Base-by-base conservation (phyloP, 2,113 vertebrate genomes). In the Plectropomus leopardus region DNA sequence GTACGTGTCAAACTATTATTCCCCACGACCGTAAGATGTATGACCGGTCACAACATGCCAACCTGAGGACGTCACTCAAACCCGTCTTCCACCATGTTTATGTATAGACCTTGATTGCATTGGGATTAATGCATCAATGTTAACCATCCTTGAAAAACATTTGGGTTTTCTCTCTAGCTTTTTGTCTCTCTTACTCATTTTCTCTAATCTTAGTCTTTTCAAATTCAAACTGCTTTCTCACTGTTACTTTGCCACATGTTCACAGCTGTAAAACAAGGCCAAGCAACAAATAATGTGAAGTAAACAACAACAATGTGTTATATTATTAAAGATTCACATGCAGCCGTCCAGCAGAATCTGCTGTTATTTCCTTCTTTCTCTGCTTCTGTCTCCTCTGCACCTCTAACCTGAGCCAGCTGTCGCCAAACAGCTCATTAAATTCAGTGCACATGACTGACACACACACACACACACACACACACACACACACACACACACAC, bases 391-490 rank as follows among this genome's bases (percentile, higher is more conserved):
- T 65, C 32, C 50, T 40, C 47, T 1, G 14, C 21, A 24, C 24
- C 71, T 76, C 72, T 80, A 87, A 88, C 79, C 78, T 82, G 83
- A 82, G 72, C 75, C 75, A 85, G 75, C 75, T 88, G 86, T 76
- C 30, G 4, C 36, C 1, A 28, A 68, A 60, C 71, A 68, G 67
- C 83, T 76, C 67, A 65, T 44, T 63, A 57, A 76, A 80, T 47
- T 21, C 68, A 70, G 23, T 16, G 36, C 7, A 50, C 48, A 48
- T 21, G 30, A 44, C 17, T 26, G 17, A 36, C 51, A 47, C 48
- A 54, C 64, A 51, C 64, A 53, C 65, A 51, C 58, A 32, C 61
- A 61, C 55, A 54, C n/a, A 47, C 63, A 68, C 61, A 47, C 63
- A 48, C 64, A 24, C n/a, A 53, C 54, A 32, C 55, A 32, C 28